A percentile compares a stretch with the other conserved stretches of the same genome.
Evolutionary conservation across 2,888 invertebrate genomes (phyloP).

Genomic region (Lacanobia wlatinum): DNA sequence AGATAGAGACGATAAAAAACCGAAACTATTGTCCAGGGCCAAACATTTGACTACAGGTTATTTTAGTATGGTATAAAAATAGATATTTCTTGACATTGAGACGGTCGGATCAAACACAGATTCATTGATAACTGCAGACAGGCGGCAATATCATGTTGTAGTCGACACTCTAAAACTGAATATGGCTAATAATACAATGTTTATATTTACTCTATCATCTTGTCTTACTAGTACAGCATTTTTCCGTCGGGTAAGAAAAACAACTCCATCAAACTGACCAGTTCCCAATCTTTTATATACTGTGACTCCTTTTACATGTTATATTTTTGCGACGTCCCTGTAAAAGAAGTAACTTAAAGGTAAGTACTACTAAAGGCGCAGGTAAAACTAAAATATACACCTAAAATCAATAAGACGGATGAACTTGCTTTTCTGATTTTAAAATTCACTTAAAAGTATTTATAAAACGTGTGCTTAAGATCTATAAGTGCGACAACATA

Average conservation of each 20-base stretch:
- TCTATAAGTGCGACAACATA: too few relatives aligned
- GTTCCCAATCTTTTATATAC: too few relatives aligned
- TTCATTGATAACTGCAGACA: background rate
- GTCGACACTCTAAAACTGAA: background rate
- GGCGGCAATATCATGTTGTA: background rate
- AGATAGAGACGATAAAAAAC: background rate
- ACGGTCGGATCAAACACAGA: background rate
- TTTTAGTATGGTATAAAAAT: too few relatives aligned
- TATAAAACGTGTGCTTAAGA: too few relatives aligned
- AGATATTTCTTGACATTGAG: background rate
- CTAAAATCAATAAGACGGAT: too few relatives aligned
- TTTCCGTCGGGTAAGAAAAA: background rate
- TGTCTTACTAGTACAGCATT: background rate
- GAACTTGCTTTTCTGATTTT: too few relatives aligned
- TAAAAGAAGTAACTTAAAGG: too few relatives aligned
- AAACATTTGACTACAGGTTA: background rate
- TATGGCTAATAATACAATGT: background rate
- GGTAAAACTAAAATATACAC: too few relatives aligned
- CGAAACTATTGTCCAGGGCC: background rate
- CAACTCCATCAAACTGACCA: slow-evolving; percentile 6
- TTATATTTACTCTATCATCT: background rate
- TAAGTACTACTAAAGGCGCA: too few relatives aligned
- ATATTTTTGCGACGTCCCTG: too few relatives aligned
- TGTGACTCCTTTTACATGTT: too few relatives aligned
- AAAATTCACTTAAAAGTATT: too few relatives aligned